Conservation (phyloP, 2,888 invertebrate genomes). For the Macrostomum cliftonense region DNA sequence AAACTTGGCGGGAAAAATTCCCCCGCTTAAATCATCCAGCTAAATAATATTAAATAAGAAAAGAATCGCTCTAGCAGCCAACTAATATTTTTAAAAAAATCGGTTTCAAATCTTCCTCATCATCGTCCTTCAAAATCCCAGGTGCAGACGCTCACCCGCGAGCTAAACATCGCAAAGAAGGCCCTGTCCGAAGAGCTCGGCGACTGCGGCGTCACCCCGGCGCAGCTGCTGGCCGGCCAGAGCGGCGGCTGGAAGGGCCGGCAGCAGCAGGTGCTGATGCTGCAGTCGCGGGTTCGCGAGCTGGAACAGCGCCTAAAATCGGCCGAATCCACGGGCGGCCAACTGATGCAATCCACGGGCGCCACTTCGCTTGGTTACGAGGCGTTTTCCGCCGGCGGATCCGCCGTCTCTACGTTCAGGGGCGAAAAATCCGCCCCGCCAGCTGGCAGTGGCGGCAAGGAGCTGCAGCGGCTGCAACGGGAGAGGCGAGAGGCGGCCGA, state of each 20-base stretch:
- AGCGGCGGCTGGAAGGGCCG: conserved; percentile 30
- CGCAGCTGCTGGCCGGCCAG: conserved; percentile 22
- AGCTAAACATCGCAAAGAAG: conserved; percentile 31
- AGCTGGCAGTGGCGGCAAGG: neutral
- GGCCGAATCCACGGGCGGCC: neutral
- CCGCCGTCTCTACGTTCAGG: neutral
- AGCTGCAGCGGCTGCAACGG: conserved; percentile 13
- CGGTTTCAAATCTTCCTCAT: too few species aligned
- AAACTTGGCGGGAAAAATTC: too few species aligned
- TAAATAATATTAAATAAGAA: too few species aligned
- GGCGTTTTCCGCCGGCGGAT: neutral
- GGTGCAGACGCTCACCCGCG: conserved; percentile 25
- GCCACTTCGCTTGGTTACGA: neutral
- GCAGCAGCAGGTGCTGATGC: conserved; percentile 26
- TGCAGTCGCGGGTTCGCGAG: conserved; percentile 25
- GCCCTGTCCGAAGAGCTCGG: conserved; percentile 33
- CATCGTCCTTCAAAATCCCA: too few species aligned
- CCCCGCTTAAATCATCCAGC: too few species aligned
- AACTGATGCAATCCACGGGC: conserved; percentile 1
- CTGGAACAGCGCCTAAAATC: conserved; percentile 9
- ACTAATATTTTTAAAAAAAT: too few species aligned
- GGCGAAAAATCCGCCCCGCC: neutral
- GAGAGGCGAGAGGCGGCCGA: conserved; percentile 13
- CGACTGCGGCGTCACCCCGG: conserved; percentile 23
- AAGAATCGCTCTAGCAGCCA: too few species aligned